phyloP scores from a whole-genome alignment of 2,113 vertebrate genomes.

The Manacus vitellinus region DNA sequence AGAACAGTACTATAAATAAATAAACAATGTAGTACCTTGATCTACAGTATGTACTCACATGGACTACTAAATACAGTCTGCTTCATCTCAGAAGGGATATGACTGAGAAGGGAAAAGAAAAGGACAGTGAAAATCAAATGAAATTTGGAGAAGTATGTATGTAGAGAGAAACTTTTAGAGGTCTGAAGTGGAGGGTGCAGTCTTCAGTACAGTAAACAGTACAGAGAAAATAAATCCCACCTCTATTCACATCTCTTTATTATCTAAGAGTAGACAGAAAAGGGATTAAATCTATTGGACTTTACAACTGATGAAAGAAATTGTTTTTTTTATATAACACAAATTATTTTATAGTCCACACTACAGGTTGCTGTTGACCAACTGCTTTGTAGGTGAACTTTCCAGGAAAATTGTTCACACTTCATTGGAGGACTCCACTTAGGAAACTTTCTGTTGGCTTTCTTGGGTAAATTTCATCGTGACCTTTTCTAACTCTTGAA shows the following conservation, averaged over 20 bases:
- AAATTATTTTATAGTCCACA: neutral
- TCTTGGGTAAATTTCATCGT: neutral
- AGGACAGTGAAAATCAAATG: neutral
- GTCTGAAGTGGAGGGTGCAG: neutral
- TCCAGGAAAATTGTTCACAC: neutral
- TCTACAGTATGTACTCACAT: neutral
- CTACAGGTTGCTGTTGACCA: neutral
- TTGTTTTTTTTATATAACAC: neutral
- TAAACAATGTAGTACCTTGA: neutral
- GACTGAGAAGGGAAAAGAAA: neutral
- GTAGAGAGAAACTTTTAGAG: neutral
- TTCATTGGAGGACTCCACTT: neutral
- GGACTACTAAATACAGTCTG: neutral
- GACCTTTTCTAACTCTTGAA: neutral
- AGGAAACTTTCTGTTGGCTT: neutral
- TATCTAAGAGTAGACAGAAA: neutral
- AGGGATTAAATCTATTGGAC: neutral
- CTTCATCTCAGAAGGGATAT: neutral
- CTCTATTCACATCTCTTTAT: neutral
- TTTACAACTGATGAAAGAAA: neutral
- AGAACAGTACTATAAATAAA: neutral
- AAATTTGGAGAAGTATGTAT: neutral
- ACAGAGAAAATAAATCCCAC: neutral
- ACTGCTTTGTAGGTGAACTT: neutral
- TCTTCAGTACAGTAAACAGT: neutral